Percentiles rank a stretch among this genome's conserved stretches.
phyloP scores from a whole-genome alignment of 2,797 vertebrate species.

The Austrolebias charrua region DNA sequence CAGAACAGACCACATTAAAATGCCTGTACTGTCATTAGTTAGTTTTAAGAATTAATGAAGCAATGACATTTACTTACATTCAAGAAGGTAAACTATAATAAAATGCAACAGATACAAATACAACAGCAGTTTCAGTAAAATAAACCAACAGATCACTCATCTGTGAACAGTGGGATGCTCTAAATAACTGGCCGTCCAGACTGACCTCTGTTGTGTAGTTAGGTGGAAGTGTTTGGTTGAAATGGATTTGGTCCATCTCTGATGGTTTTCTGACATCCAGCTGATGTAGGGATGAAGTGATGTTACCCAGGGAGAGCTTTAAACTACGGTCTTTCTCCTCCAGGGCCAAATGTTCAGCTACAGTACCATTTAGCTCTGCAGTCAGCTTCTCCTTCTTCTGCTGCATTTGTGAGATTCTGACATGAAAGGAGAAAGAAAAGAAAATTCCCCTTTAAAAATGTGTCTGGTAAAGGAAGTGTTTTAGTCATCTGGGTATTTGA shows the following conservation, averaged over 20 bases:
- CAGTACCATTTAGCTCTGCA: conserved; percentile 61
- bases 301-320: conserved; percentile 52
- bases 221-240: conserved; percentile 40
- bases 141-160: conserved; percentile 8
- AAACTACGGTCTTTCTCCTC: conserved; percentile 51
- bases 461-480: background rate
- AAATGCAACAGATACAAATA: too few relatives aligned
- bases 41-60: too few relatives aligned
- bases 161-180: conserved; percentile 9
- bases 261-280: conserved; percentile 54
- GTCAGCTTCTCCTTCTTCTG: conserved; percentile 74
- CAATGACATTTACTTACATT: too few relatives aligned
- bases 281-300: conserved; percentile 64
- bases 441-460: background rate
- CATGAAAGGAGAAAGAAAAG: background rate
- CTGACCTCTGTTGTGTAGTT: conserved; percentile 63
- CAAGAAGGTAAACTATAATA: too few relatives aligned
- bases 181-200: conserved; percentile 18
- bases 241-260: conserved; percentile 34
- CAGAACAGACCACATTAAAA: too few relatives aligned
- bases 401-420: conserved; percentile 83
- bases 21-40: too few relatives aligned
- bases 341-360: conserved; percentile 52
- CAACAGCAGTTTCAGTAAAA: conserved; percentile 3
- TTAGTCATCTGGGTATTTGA: conserved; percentile 3